A percentile compares a stretch with the other conserved stretches of the same genome.
phyloP scores from a whole-genome alignment of 2,888 invertebrate species.

The Exocentrus adspersus region DNA sequence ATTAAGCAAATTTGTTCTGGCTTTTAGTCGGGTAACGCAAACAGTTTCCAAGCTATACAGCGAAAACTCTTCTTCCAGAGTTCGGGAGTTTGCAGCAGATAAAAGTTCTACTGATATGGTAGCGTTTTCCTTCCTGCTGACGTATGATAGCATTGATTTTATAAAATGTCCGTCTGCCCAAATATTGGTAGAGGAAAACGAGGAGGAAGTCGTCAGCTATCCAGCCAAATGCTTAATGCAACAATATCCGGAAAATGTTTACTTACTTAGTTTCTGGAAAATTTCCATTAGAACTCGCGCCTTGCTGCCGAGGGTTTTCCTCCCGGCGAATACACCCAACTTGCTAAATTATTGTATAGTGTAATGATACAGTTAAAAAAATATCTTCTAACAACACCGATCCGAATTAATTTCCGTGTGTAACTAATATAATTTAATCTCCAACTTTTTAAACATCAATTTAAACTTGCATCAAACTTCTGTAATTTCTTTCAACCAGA shows the following conservation, averaged over 20 bases:
- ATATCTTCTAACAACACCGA: neutral
- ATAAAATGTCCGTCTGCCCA: constrained; percentile 8
- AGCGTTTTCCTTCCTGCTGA: no score
- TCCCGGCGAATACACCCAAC: neutral
- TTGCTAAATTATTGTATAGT: no score
- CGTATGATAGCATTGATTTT: constrained; percentile 16
- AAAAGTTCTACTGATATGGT: no score
- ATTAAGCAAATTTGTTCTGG: no score
- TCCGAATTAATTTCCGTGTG: constrained; percentile 28
- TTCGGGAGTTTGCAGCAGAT: no score
- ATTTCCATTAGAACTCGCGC: neutral
- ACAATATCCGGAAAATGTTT: constrained; percentile 4
- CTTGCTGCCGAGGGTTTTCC: neutral
- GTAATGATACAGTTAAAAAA: no score
- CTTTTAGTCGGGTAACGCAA: no score
- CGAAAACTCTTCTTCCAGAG: no score
- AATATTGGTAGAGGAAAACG: constrained; percentile 13
- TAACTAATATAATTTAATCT: constrained; percentile 30
- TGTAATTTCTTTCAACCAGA: constrained; percentile 32
- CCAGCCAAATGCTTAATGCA: constrained; percentile 6
- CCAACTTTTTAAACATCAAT: constrained; percentile 31
- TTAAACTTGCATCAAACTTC: constrained; percentile 32
- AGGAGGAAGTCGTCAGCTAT: neutral
- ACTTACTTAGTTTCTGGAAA: constrained; percentile 3
- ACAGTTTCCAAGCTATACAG: no score